Percentiles rank a stretch among this genome's conserved stretches.
phyloP scores from a whole-genome alignment of 35 echinoderm and acorn worm species.

The Ophioderma brevispina region DNA sequence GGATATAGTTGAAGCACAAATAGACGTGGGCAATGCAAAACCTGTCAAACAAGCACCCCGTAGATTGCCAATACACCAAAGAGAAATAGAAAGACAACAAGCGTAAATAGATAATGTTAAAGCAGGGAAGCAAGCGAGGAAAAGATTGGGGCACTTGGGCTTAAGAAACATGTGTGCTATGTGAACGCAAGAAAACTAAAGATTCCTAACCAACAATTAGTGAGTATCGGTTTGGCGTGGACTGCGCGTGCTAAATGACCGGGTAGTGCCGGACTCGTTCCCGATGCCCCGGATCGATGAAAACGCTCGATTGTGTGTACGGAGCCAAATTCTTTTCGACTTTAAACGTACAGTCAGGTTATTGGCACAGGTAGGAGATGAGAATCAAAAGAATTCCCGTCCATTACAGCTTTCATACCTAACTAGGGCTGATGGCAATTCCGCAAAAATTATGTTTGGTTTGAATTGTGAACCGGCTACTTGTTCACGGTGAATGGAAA shows the following conservation, averaged over 20 bases:
- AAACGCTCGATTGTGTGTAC: slow-evolving; percentile 40
- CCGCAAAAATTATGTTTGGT: not conserved
- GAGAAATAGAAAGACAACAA: slow-evolving; percentile 37
- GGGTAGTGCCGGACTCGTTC: slow-evolving; percentile 45
- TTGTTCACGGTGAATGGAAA: not conserved
- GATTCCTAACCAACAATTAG: too few species aligned
- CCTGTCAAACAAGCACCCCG: slow-evolving; percentile 30
- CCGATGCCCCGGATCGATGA: slow-evolving; percentile 69
- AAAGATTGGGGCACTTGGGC: slow-evolving; percentile 44
- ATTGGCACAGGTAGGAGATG: slow-evolving; percentile 69
- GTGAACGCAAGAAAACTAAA: slow-evolving; percentile 48
- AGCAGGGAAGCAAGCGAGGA: slow-evolving; percentile 33
- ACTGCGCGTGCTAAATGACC: slow-evolving; percentile 36
- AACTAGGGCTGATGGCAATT: not conserved
- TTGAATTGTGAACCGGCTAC: too few species aligned
- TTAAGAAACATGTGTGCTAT: slow-evolving; percentile 13
- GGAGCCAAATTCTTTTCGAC: slow-evolving; percentile 56
- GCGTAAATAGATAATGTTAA: slow-evolving; percentile 13
- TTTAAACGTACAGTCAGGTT: slow-evolving; percentile 52
- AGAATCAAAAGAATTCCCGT: not conserved
- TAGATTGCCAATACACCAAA: slow-evolving; percentile 18
- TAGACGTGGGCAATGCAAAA: slow-evolving; percentile 16
- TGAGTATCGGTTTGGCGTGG: slow-evolving; percentile 40
- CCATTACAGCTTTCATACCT: slow-evolving; percentile 48
- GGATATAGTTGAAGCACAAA: slow-evolving; percentile 43